Evolutionary conservation across 1,140 invertebrate genomes (phyloP).

Genomic region (Drosophila ohnishii): DNA sequence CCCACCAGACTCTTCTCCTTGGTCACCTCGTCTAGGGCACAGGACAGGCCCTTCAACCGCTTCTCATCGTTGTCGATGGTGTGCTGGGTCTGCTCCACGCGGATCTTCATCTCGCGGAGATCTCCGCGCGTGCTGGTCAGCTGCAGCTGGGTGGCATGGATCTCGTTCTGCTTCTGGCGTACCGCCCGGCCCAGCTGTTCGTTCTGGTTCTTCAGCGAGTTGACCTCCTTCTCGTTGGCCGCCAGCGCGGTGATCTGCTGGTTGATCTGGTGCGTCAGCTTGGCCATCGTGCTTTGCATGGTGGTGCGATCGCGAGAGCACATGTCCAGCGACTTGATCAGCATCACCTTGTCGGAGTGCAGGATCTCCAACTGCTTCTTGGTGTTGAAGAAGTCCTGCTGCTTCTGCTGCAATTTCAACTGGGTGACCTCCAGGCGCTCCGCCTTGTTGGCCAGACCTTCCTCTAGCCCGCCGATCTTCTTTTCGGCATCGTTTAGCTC

Average conservation of each 20-base stretch:
- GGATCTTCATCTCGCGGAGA: constrained; percentile 84
- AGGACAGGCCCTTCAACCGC: constrained; percentile 85
- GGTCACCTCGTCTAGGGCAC: constrained; percentile 86
- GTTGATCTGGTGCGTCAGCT: constrained; percentile 55
- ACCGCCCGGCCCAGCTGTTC: constrained; percentile 87
- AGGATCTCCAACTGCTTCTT: constrained; percentile 87
- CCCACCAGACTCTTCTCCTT: constrained; percentile 88
- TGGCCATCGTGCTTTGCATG: constrained; percentile 85
- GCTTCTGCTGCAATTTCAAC: constrained; percentile 85
- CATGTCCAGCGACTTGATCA: constrained; percentile 86
- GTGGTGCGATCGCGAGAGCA: constrained; percentile 86
- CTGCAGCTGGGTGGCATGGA: constrained; percentile 71
- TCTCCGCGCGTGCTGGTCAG: constrained; percentile 83
- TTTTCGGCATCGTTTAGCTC: constrained; percentile 43
- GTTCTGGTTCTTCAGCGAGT: constrained; percentile 72
- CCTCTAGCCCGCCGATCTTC: constrained; percentile 53
- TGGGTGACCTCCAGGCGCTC: constrained; percentile 85
- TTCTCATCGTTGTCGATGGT: constrained; percentile 84
- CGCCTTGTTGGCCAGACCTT: constrained; percentile 20
- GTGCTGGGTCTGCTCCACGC: constrained; percentile 83
- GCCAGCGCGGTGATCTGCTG: constrained; percentile 47
- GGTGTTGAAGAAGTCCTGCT: constrained; percentile 85
- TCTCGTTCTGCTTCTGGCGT: constrained; percentile 85
- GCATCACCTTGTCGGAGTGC: constrained; percentile 85
- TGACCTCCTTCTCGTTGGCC: constrained; percentile 48